Evolutionary conservation across 2,797 vertebrate genomes (phyloP), one percentile per base, ranked within the genome.

Genomic region (Falco peregrinus): DNA sequence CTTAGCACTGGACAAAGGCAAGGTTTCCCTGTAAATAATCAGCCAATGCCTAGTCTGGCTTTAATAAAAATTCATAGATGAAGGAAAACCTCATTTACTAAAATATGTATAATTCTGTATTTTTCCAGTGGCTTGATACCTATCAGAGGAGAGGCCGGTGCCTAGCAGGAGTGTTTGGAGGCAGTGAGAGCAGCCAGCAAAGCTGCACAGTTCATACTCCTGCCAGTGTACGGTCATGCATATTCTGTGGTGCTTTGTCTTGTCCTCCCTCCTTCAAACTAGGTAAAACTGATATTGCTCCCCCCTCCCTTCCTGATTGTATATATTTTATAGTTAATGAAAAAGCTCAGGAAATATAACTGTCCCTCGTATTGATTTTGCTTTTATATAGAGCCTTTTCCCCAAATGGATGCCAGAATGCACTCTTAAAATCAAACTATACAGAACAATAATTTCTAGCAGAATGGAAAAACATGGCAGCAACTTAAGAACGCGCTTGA

Each of bases 341-440:
- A 96, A 95, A 93, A 84, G 77, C 78, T 85, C 65, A 54, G 93
- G 93, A 94, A 95, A 80, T 94, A 92, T 80, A 93, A 95, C 78
- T 84, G 71, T 87, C 89, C 87, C 25, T 87, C 0, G 0, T 81
- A 94, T 91, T 92, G 91, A 96, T 96, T 93, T 96, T 94, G 90
- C 87, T 95, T 95, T 95, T 95, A 95, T 86, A 54, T 59, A 96
- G 82, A 93, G 85, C 85, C 85, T 95, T 93, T 95, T 60, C 56
- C 90, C 85, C 79, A 93, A 84, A 88, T 70, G 91, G 89, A 88
- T 88, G 89, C 80, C 90, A 94, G 91, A 94, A 93, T 63, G 80
- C 63, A 84, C 88, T 96, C 85, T 95, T 92, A 94, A 94, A 96
- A 96, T 95, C 95, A 95, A 94, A 88, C 87, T 73, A 24, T 87